Conservation (phyloP, 2,888 invertebrate genomes). For the Pseudoips prasinana region DNA sequence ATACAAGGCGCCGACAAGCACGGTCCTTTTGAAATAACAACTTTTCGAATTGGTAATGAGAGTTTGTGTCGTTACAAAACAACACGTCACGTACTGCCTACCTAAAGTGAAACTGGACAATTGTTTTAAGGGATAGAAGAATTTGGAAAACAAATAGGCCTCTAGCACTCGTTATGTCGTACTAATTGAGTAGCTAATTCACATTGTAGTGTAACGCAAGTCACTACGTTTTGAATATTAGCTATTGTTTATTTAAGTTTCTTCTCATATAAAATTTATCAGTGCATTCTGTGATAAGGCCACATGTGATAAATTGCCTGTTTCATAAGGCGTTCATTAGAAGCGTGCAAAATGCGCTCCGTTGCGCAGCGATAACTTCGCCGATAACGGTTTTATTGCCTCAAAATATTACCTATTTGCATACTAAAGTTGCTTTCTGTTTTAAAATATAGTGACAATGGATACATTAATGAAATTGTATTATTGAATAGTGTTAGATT, state of each 20-base stretch:
- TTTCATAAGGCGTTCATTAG: constrained; percentile 82
- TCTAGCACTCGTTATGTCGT: constrained; percentile 13
- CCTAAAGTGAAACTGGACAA: constrained; percentile 63
- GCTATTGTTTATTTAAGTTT: constrained; percentile 68
- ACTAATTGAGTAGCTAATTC: constrained; percentile 10
- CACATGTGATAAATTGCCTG: constrained; percentile 79
- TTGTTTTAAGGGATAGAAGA: constrained; percentile 49
- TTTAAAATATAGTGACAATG: constrained; percentile 40
- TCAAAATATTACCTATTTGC: constrained; percentile 76
- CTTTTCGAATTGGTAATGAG: constrained; percentile 75
- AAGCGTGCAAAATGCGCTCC: constrained; percentile 77
- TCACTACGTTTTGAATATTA: constrained; percentile 34
- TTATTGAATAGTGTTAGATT: too few species aligned
- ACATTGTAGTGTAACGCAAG: constrained; percentile 13
- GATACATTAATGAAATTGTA: constrained; percentile 33
- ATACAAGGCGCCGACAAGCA: constrained; percentile 74
- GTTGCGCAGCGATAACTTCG: constrained; percentile 73
- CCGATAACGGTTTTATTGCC: constrained; percentile 77
- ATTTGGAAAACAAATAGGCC: constrained; percentile 48
- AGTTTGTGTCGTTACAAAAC: constrained; percentile 63
- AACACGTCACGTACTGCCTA: constrained; percentile 59
- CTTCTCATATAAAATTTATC: constrained; percentile 72
- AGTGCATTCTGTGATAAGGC: constrained; percentile 73
- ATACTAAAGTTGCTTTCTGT: constrained; percentile 54
- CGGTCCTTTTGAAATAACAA: constrained; percentile 64